phyloP scores from a whole-genome alignment of 1,140 invertebrate species.

The Triops cancriformis region DNA sequence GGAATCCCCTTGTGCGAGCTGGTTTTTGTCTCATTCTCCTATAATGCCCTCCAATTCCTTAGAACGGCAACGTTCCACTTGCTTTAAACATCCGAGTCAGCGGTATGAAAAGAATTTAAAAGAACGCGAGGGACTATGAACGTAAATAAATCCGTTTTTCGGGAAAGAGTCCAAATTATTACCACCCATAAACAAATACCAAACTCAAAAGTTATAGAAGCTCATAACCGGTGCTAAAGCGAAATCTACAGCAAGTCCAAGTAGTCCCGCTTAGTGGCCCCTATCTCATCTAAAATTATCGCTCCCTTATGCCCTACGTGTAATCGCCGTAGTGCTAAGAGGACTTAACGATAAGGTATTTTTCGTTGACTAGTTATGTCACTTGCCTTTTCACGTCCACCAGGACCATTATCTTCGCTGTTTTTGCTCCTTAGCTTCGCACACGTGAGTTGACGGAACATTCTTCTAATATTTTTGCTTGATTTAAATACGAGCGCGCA shows the following conservation, averaged over 20 bases:
- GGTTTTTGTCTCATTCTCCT: too few species aligned
- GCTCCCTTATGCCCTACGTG: background rate
- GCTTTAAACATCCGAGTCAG: too few species aligned
- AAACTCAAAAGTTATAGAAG: background rate
- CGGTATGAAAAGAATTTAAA: too few species aligned
- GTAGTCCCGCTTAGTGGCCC: background rate
- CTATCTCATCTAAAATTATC: conserved; percentile 11
- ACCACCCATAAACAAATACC: background rate
- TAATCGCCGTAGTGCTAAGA: background rate
- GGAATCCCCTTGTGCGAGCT: too few species aligned
- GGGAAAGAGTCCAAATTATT: background rate
- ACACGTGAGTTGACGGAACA: background rate
- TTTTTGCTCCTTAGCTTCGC: background rate
- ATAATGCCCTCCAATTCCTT: too few species aligned
- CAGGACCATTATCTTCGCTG: background rate
- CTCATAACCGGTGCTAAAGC: background rate
- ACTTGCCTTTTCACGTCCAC: background rate
- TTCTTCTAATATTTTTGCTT: too few species aligned
- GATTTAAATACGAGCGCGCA: too few species aligned
- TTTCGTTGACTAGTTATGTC: background rate
- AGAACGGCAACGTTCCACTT: too few species aligned
- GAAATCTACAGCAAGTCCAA: background rate
- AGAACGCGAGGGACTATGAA: too few species aligned
- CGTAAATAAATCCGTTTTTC: background rate
- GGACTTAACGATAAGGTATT: background rate